Evolutionary conservation across 2,888 invertebrate species (phyloP).

Genomic region (Linyphia triangularis): DNA sequence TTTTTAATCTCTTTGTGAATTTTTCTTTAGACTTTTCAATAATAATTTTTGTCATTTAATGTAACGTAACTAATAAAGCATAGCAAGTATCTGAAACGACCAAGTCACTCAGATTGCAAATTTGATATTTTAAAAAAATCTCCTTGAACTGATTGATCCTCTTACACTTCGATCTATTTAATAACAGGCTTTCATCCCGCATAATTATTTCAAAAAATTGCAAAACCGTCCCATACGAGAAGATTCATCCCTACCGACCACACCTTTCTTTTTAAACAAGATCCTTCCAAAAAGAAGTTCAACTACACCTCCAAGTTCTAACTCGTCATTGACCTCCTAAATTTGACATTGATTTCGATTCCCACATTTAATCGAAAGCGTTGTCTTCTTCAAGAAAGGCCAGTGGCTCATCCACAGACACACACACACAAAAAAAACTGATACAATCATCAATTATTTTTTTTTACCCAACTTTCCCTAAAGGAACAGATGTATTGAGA

Average conservation of each 20-base stretch:
- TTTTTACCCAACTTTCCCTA: background rate
- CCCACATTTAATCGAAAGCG: background rate
- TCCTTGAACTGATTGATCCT: background rate
- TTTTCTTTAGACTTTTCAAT: no score
- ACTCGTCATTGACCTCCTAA: slow-evolving; percentile 27
- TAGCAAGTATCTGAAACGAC: background rate
- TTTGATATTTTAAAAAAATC: no score
- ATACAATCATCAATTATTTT: background rate
- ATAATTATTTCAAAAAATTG: background rate
- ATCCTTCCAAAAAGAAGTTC: background rate
- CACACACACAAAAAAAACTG: background rate
- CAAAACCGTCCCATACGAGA: background rate
- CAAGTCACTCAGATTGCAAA: background rate
- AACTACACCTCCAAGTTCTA: no score
- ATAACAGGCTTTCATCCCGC: background rate
- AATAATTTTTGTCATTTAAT: no score
- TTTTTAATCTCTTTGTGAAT: no score
- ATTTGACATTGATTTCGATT: slow-evolving; percentile 34
- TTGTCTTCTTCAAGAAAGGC: background rate
- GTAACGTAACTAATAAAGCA: background rate
- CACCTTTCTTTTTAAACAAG: background rate
- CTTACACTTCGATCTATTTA: background rate
- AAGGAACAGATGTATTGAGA: background rate
- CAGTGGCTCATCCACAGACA: background rate
- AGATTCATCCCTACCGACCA: background rate